These are phyloP conservation scores for Corvus cornix DNA, from an alignment of 2,113 vertebrate species.

Conservation along the genomic window DNA sequence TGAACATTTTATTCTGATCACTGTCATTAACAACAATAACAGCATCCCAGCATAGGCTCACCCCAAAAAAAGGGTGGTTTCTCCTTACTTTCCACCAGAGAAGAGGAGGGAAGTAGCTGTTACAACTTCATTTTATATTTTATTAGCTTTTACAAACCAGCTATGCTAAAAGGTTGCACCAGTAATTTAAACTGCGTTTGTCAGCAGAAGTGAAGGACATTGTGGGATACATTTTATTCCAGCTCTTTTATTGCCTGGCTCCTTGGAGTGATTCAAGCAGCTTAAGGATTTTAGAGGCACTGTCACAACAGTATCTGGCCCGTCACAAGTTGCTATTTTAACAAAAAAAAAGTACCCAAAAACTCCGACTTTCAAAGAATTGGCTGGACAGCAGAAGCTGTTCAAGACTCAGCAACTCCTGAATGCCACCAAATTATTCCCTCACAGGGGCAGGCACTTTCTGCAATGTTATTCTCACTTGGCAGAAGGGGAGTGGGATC, in stretches of 20 bases:
- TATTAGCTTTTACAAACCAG: constrained; percentile 9
- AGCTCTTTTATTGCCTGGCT: constrained; percentile 5
- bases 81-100: neutral
- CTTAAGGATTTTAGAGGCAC: neutral
- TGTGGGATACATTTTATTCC: constrained; percentile 2
- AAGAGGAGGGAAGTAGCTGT: neutral
- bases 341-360: neutral
- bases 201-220: constrained; percentile 59
- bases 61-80: neutral
- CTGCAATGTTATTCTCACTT: neutral
- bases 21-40: neutral
- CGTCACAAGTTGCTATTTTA: neutral
- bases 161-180: constrained; percentile 25
- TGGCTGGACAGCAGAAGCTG: neutral
- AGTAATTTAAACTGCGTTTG: neutral
- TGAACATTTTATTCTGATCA: neutral
- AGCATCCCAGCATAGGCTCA: neutral
- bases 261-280: neutral
- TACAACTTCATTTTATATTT: neutral
- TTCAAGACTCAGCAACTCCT: neutral
- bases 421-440: neutral
- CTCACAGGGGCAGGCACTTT: neutral
- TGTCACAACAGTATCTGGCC: neutral
- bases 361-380: neutral
- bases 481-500: neutral